Evolutionary conservation across 1,140 invertebrate species (phyloP), one percentile per base, ranked within the genome.

Genomic region (Phymorhynchus buccinoides): DNA sequence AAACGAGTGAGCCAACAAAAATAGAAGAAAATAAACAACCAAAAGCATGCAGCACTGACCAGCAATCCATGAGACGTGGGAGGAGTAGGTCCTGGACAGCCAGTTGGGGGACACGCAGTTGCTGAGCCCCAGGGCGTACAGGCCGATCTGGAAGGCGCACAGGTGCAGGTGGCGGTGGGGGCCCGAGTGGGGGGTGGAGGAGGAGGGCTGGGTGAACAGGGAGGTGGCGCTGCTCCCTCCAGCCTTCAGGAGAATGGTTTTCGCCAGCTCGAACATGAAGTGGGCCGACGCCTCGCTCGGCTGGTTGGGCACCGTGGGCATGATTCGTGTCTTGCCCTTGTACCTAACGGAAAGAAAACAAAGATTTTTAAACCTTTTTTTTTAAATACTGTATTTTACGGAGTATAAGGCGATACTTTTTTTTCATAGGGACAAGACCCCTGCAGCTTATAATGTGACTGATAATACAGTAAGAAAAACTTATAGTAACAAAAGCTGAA

Each of bases 51-150:
- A n/a, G n/a, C n/a, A n/a, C 44, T 84, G 86, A 96, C 96, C 96
- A 88, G 97, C 97, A 83, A 99, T 99, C 99, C 98, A 99, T 3
- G 98, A 98, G 2, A 99, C 99, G 92, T 99, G 98, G 68, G 97
- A 98, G 0, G 98, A 99, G 93, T 99, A 99, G 0, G 98, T 99
- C 75, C 99, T 95, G 86, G 97, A 98, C 3, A 99, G 94, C 99
- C 99, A 99, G 93, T 99, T 99, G 0, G 97, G 96, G 89, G 97
- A 97, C 12, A 99, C 98, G 91, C 97, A 98, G 93, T 99, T 99
- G 91, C 99, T 97, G 37, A 99, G 94, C 3, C 99, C 99, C 0
- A 99, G 95, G 1, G 98, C 98, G 93, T 99, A 99, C 0, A 99
- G 94, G 0, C 98, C 98, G 87, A 99, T 95, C 92, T 99, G 98